A percentile compares a stretch with the other conserved stretches of the same genome.
phyloP scores from a whole-genome alignment of 1,140 invertebrate species.

The Chymomyza costata region DNA sequence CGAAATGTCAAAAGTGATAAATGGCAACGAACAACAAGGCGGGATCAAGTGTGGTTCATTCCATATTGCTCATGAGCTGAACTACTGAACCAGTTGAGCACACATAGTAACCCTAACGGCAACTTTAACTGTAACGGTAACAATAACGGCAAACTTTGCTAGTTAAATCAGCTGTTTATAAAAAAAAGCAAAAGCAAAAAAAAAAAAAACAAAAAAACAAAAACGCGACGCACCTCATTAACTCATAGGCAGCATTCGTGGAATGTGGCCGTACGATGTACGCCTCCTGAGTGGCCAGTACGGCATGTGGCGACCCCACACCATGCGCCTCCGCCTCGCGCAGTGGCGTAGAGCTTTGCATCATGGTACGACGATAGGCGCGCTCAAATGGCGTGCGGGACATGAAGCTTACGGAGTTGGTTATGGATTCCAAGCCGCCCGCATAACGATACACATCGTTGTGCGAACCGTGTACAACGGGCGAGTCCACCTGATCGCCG shows the following conservation, averaged over 20 bases:
- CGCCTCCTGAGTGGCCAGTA: constrained; percentile 39
- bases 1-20: too few species aligned
- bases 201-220: constrained; percentile 18
- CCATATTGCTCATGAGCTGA: too few species aligned
- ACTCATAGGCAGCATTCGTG: constrained; percentile 67
- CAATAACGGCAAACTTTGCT: neutral
- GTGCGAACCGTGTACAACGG: constrained; percentile 5
- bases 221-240: constrained; percentile 73
- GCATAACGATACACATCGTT: neutral
- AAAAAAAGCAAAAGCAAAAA: neutral
- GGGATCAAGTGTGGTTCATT: too few species aligned
- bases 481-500: constrained; percentile 61
- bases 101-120: too few species aligned
- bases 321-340: constrained; percentile 17
- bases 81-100: constrained; percentile 2
- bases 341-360: constrained; percentile 39
- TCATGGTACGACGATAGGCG: constrained; percentile 60
- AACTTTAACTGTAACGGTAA: neutral
- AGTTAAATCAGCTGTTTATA: neutral
- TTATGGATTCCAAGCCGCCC: constrained; percentile 17
- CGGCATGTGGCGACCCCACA: constrained; percentile 28
- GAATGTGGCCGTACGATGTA: constrained; percentile 61
- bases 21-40: too few species aligned
- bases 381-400: constrained; percentile 70
- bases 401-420: constrained; percentile 45